A percentile compares a stretch with the other conserved stretches of the same genome.
These are phyloP conservation scores for Taphrorychus bicolor DNA, from an alignment of 2,888 invertebrate genomes.

Conservation along the genomic window DNA sequence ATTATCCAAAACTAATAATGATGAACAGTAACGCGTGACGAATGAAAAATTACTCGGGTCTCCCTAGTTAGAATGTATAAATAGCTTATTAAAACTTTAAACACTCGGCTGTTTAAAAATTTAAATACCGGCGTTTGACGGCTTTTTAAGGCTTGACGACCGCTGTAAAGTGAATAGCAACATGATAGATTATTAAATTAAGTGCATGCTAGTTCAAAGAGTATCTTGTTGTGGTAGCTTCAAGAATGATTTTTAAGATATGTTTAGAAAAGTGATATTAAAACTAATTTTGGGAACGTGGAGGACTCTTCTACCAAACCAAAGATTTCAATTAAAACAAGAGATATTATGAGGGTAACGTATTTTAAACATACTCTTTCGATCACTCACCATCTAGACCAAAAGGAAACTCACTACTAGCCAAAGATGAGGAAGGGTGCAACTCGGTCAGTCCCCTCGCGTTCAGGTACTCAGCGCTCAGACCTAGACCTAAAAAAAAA, in stretches of 20 bases:
- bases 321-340: too few species aligned
- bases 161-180: too few species aligned
- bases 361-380: slow-evolving; percentile 7
- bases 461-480: slow-evolving; percentile 69
- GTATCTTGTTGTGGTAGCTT: too few species aligned
- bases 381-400: slow-evolving; percentile 87
- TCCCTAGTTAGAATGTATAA: slow-evolving; percentile 16
- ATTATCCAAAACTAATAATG: slow-evolving; percentile 22
- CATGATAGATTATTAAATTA: too few species aligned
- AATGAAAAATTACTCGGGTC: slow-evolving; percentile 11
- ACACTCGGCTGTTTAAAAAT: neutral
- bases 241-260: too few species aligned
- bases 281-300: neutral
- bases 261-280: too few species aligned
- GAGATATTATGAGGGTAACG: neutral
- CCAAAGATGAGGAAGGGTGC: slow-evolving; percentile 73
- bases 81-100: neutral
- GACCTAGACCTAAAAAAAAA: slow-evolving; percentile 63
- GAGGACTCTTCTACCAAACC: too few species aligned
- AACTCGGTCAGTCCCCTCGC: slow-evolving; percentile 63
- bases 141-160: too few species aligned
- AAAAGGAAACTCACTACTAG: slow-evolving; percentile 88
- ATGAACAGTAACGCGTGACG: slow-evolving; percentile 12
- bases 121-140: too few species aligned
- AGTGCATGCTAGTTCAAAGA: too few species aligned